Percentiles rank a stretch among this genome's conserved stretches.
These are phyloP conservation scores for Cataglyphis livida DNA, from an alignment of 2,888 invertebrate genomes.

Conservation along the genomic window DNA sequence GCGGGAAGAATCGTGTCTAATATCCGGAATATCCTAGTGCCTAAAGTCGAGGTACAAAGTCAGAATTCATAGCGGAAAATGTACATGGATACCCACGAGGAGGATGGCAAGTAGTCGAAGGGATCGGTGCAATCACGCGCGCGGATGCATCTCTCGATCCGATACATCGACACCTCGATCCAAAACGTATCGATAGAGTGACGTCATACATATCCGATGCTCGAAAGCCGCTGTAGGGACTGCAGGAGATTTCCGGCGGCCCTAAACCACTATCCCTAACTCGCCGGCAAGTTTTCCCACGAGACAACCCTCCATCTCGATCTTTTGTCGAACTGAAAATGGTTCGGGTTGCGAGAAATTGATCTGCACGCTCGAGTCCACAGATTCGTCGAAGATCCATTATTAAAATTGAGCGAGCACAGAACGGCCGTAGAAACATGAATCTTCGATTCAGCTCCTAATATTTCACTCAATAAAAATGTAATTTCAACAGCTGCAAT, in stretches of 20 bases:
- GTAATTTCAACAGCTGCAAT: neutral
- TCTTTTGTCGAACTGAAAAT: conserved; percentile 33
- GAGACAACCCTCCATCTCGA: neutral
- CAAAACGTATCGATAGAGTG: conserved; percentile 79
- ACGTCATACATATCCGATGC: conserved; percentile 82
- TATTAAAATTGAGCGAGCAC: conserved; percentile 5
- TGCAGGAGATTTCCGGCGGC: conserved; percentile 61
- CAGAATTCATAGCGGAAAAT: conserved; percentile 43
- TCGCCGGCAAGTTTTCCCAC: conserved; percentile 29
- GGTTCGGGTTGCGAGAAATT: conserved; percentile 26
- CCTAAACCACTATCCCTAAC: conserved; percentile 21
- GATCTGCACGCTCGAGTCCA: neutral
- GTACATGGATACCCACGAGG: conserved; percentile 59
- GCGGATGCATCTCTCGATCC: conserved; percentile 75
- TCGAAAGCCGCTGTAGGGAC: conserved; percentile 66
- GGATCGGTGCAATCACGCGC: conserved; percentile 79
- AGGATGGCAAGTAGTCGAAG: conserved; percentile 65
- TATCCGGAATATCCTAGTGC: conserved; percentile 35
- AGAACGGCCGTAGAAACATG: neutral
- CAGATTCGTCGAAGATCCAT: neutral
- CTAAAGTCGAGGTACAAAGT: conserved; percentile 38
- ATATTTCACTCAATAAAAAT: conserved; percentile 11
- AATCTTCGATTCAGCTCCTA: neutral
- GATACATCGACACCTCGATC: conserved; percentile 78
- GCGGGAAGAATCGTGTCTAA: conserved; percentile 23